Conservation (phyloP, 2,888 invertebrate species). For the Drosophila nigritarsus region DNA sequence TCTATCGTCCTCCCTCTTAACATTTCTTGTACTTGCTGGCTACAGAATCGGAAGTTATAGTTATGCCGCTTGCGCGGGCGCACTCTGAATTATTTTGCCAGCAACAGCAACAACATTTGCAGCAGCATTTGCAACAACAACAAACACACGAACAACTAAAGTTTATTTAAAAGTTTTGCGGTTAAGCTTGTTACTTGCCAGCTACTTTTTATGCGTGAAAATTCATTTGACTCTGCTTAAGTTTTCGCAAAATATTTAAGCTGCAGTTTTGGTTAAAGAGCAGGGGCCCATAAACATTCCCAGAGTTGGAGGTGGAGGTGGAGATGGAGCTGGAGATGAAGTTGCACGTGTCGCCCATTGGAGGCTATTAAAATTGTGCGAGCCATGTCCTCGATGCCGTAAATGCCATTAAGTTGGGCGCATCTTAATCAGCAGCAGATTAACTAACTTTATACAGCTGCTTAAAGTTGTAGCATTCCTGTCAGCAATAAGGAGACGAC, state of each 20-base stretch:
- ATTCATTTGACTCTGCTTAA: slow-evolving; percentile 47
- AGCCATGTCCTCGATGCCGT: slow-evolving; percentile 50
- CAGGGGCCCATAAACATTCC: slow-evolving; percentile 51
- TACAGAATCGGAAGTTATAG: slow-evolving; percentile 78
- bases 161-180: slow-evolving; percentile 77
- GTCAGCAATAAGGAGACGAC: neutral
- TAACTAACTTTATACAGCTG: slow-evolving; percentile 76
- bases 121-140: slow-evolving; percentile 6
- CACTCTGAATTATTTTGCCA: slow-evolving; percentile 61
- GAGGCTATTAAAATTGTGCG: slow-evolving; percentile 70
- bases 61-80: slow-evolving; percentile 72
- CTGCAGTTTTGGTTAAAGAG: slow-evolving; percentile 54
- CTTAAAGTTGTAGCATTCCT: slow-evolving; percentile 69
- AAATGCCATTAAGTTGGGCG: slow-evolving; percentile 63
- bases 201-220: slow-evolving; percentile 65
- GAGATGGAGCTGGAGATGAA: neutral
- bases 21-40: slow-evolving; percentile 16
- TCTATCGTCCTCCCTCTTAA: neutral
- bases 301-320: neutral
- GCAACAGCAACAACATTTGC: slow-evolving; percentile 9
- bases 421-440: slow-evolving; percentile 73
- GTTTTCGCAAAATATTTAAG: slow-evolving; percentile 64
- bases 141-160: slow-evolving; percentile 59
- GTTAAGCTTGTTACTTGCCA: slow-evolving; percentile 78
- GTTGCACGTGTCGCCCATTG: slow-evolving; percentile 60